Conservation (phyloP, 2,888 invertebrate genomes). For the Chymomyza caudatula region DNA sequence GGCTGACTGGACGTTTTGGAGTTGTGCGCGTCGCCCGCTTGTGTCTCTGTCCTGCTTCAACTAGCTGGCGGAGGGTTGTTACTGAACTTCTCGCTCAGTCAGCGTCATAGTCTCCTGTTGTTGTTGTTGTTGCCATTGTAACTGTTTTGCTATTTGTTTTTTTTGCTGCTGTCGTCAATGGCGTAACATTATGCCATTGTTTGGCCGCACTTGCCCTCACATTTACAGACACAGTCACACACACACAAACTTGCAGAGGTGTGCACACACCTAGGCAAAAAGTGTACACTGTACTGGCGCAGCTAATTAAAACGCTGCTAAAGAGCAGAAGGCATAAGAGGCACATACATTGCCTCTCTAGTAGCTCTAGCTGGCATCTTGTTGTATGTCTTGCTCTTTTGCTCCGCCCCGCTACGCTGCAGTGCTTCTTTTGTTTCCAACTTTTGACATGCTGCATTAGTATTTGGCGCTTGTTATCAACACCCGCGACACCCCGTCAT, state of each 20-base stretch:
- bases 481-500: neutral
- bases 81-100: constrained; percentile 24
- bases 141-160: constrained; percentile 2
- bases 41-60: neutral
- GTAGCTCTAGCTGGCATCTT: neutral
- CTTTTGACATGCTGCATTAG: neutral
- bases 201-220: constrained; percentile 28
- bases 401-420: neutral
- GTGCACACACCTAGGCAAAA: neutral
- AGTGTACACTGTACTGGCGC: neutral
- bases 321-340: neutral
- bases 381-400: neutral
- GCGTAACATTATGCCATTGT: constrained; percentile 48
- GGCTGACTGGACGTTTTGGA: neutral
- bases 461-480: neutral
- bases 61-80: constrained; percentile 36
- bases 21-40: neutral
- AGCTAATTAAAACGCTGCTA: neutral
- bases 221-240: neutral
- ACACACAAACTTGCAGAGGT: neutral
- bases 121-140: neutral
- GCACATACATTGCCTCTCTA: neutral
- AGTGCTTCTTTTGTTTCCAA: neutral
- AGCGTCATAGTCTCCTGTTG: neutral
- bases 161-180: constrained; percentile 9